Evolutionary conservation across 64 coral and sea anemone genomes (phyloP), one percentile per base, ranked within the genome.

Genomic region (Actinia tenebrosa): DNA sequence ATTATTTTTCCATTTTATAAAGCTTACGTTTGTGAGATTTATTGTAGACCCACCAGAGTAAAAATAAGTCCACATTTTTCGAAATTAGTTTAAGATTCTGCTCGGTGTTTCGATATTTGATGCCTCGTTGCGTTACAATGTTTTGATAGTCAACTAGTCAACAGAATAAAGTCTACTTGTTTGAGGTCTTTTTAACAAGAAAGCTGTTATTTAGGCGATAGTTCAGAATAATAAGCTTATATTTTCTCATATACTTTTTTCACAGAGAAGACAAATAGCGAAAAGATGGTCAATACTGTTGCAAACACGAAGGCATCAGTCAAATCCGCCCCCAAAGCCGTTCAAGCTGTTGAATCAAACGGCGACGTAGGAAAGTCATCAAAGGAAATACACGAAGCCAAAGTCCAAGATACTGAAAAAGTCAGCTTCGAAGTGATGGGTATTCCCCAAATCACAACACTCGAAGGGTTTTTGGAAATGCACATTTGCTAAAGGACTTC

Each of bases 401-500:
- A 75, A 75, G 10, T 26, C 7, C 25, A 75, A 47, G 5, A 3
- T 10, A 53, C 7, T 20, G 9, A 17, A 13, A 22, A 81, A 37
- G 46, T 0, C 3, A 53, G 50, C 2, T 81, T 81, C 3, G 14
- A 81, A 81, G 79, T 81, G 2, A 81, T 81, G 79, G 79, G 79
- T 5, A 81, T 81, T 23, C 50, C 79, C 69, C 50, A 45, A 7
- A 81, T 81, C 27, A 81, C 16, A 53, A 81, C 79, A 50, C 8
- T 81, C 45, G 6, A 81, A 81, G 79, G 20, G 44, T 81, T 81
- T 81, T 16, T 81, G 7, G 79, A 81, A 81, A 81, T 50, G 79
- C 79, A 81, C 45, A 81, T 81, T 15, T 37, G 16, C 50, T 81
- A 15, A 46, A 66, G 63, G 63, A 4, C 56, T 23, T 66, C n/a